phyloP scores from a whole-genome alignment of 2,113 vertebrate species.

The Gymnogyps californianus region DNA sequence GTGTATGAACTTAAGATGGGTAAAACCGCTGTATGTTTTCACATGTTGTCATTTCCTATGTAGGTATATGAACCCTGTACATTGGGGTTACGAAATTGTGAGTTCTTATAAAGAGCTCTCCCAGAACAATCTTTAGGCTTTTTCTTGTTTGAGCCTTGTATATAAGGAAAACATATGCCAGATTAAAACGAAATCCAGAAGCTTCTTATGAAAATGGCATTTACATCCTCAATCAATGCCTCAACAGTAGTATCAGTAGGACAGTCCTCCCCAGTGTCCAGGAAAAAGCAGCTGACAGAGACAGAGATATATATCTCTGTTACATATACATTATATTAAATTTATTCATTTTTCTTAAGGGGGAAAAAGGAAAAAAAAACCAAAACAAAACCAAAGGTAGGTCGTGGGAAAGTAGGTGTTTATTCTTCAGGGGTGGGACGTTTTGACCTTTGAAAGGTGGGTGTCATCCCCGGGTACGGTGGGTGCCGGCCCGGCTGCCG shows the following conservation, averaged over 20 bases:
- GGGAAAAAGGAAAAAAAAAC: rapidly evolving
- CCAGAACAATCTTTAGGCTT: not conserved
- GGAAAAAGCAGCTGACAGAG: not conserved
- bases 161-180: not conserved
- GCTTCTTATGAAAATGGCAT: not conserved
- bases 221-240: not conserved
- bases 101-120: not conserved
- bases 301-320: rapidly evolving
- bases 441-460: not conserved
- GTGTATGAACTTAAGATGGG: not conserved
- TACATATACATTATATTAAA: not conserved
- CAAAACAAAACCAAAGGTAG: no score
- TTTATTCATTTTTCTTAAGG: not conserved
- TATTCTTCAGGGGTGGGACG: not conserved
- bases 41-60: rapidly evolving
- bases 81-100: not conserved
- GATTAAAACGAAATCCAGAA: not conserved
- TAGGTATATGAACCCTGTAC: not conserved
- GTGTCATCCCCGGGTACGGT: rapidly evolving
- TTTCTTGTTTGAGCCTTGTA: not conserved
- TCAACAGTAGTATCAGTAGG: not conserved
- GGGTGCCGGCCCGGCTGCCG: not conserved
- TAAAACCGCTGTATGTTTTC: not conserved
- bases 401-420: not conserved
- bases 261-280: not conserved